phyloP scores from a whole-genome alignment of 2,888 invertebrate species.

The Dromius quadrimaculatus region DNA sequence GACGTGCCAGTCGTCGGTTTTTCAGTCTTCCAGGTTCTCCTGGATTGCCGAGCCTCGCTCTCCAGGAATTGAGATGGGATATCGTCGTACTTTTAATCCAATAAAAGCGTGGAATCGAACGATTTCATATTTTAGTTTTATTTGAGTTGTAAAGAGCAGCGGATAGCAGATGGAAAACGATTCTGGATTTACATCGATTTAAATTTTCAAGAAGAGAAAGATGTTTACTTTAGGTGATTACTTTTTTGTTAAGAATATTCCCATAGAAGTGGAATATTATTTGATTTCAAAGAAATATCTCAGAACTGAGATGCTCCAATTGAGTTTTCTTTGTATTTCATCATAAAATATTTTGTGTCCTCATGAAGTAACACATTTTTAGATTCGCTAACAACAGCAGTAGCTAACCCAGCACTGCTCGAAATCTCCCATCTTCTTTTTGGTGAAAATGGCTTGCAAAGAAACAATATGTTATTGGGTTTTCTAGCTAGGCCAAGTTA shows the following conservation, averaged over 20 bases:
- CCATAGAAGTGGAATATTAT: too few species aligned
- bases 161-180: neutral
- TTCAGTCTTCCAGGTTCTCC: neutral
- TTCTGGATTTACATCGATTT: slow-evolving; percentile 15
- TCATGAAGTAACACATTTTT: too few species aligned
- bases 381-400: too few species aligned
- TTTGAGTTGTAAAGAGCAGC: slow-evolving; percentile 32
- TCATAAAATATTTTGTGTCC: too few species aligned
- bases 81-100: slow-evolving; percentile 40
- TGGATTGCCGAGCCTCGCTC: neutral
- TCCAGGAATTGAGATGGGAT: slow-evolving; percentile 29
- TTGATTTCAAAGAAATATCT: too few species aligned
- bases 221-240: slow-evolving; percentile 27
- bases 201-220: slow-evolving; percentile 17
- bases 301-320: too few species aligned
- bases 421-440: neutral
- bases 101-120: slow-evolving; percentile 35
- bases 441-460: slow-evolving; percentile 15
- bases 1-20: slow-evolving; percentile 12
- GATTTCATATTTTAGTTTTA: slow-evolving; percentile 41
- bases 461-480: slow-evolving; percentile 12
- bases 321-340: too few species aligned
- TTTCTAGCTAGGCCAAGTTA: slow-evolving; percentile 6
- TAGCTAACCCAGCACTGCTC: neutral
- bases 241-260: too few species aligned